A percentile compares a stretch with the other conserved stretches of the same genome.
Conservation (phyloP, 2,113 vertebrate genomes). For the Chloebia gouldiae region DNA sequence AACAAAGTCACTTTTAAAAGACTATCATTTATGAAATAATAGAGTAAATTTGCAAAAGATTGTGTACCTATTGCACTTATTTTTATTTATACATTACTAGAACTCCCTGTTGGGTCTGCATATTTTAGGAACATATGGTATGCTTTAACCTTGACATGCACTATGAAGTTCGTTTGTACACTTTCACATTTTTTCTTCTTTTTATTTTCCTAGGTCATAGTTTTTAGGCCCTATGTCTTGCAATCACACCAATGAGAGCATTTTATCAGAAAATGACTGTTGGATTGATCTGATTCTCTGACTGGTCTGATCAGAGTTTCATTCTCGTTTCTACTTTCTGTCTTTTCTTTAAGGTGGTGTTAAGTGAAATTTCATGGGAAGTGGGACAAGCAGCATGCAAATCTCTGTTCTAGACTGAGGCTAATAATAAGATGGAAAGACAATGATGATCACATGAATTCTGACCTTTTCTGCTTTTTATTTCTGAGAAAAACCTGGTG, state of each 20-base stretch:
- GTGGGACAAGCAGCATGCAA: background rate
- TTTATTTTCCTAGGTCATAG: background rate
- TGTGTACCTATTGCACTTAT: background rate
- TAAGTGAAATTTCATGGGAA: background rate
- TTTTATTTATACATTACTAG: background rate
- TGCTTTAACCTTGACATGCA: conserved; percentile 29
- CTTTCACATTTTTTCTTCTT: background rate
- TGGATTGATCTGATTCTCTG: background rate
- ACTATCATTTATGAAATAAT: background rate
- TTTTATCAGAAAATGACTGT: background rate
- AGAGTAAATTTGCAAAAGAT: background rate
- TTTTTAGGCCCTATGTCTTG: background rate
- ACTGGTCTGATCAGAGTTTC: background rate
- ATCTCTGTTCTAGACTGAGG: background rate
- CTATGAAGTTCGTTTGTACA: background rate
- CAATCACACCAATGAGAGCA: background rate
- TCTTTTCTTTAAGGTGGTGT: background rate
- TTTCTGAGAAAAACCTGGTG: background rate
- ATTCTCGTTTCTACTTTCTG: background rate
- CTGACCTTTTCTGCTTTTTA: background rate
- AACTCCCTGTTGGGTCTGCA: background rate
- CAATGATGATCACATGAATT: background rate
- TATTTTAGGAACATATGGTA: conserved; percentile 18
- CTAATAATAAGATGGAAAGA: background rate
- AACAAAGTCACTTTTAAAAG: background rate